Evolutionary conservation across 2,113 vertebrate species (phyloP).

Genomic region (Ptilorrhoa leucosticta): DNA sequence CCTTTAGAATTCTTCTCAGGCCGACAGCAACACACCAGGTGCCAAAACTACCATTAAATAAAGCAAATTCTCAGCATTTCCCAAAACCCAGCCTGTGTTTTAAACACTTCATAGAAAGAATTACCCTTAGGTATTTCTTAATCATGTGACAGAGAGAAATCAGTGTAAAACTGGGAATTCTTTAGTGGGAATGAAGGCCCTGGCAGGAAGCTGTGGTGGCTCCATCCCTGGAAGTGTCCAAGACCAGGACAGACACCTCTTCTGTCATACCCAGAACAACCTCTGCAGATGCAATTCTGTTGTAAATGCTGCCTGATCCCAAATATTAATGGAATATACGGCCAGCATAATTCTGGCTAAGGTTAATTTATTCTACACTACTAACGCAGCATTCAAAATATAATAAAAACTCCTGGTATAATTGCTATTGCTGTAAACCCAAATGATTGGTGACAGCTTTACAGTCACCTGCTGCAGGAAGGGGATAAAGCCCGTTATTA

Average conservation of each 20-base stretch:
- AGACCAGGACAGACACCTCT: neutral
- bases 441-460: conserved; percentile 20
- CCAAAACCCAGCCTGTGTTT: neutral
- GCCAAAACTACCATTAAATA: neutral
- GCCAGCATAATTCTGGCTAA: neutral
- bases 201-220: neutral
- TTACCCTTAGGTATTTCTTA: neutral
- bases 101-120: neutral
- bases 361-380: neutral
- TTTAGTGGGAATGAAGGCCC: neutral
- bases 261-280: neutral
- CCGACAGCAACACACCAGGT: neutral
- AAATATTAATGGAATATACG: neutral
- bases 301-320: neutral
- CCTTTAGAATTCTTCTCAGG: neutral
- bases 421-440: neutral
- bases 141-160: neutral
- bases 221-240: neutral
- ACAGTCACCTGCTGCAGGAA: neutral
- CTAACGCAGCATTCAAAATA: neutral
- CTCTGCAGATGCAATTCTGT: neutral
- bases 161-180: neutral
- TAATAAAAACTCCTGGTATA: neutral
- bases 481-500: neutral
- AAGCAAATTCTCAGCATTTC: neutral